Evolutionary conservation across 2,113 vertebrate genomes (phyloP), one percentile per base, ranked within the genome.

Genomic region (Notothenia rossii): DNA sequence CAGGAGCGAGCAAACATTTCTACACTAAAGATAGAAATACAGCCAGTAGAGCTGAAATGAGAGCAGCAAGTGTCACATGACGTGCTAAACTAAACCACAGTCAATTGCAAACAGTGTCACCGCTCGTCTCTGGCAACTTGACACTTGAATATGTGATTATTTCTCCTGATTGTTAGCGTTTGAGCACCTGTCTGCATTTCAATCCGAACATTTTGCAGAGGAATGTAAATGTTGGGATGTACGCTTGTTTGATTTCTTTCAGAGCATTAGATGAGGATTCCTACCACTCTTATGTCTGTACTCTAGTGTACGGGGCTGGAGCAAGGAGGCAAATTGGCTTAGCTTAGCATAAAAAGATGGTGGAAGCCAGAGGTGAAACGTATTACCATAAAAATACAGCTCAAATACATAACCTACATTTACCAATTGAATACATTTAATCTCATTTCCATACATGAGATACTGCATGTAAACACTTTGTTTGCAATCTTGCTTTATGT

Each of bases 171-270:
- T 62, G 58, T 66, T 74, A 59, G 63, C 62, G 29, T 79, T 77
- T 69, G 69, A 80, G 79, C 69, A 79, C 48, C 63, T 60, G 67
- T 72, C 66, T 75, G 72, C 56, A 72, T 81, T 84, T 88, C 51
- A 56, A 86, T 66, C 49, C 59, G 29, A 71, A 46, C 2, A 3
- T 72, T 50, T 48, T 51, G 53, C 14, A 36, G 43, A 73, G 29
- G 18, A 48, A 55, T 50, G 13, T 59, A 40, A 67, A 59, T 58
- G 74, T 77, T 53, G 40, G 22, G 36, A 20, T 13, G 74, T 46
- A n/a, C 0, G 40, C 33, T 64, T 1, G 11, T 75, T 66, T 11
- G n/a, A 8, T 56, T 80, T 2, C 65, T 84, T 76, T 75, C 14
- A 5, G 8, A 63, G 51, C 50, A 43, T 40, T 33, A 11, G n/a